phyloP scores from a whole-genome alignment of 2,888 invertebrate species.

The Ophion slaviceki region DNA sequence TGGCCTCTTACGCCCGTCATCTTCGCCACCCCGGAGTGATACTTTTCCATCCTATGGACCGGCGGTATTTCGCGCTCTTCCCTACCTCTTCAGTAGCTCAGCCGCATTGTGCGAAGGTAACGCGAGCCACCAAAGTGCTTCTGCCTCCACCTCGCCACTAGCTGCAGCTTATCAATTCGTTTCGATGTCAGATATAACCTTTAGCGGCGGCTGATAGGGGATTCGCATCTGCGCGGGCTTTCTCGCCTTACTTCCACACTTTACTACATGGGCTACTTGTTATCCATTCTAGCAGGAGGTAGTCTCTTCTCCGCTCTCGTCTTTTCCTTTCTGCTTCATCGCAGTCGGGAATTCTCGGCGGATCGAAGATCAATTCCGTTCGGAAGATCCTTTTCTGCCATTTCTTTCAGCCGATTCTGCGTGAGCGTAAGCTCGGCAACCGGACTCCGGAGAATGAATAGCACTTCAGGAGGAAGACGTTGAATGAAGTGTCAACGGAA shows the following conservation, averaged over 20 bases:
- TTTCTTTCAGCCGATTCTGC: neutral
- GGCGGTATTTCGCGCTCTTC: constrained; percentile 33
- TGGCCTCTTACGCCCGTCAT: constrained; percentile 21
- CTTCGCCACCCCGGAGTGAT: constrained; percentile 36
- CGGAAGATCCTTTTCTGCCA: neutral
- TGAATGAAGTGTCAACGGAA: neutral
- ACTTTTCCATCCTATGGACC: constrained; percentile 38
- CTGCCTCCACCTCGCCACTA: constrained; percentile 36
- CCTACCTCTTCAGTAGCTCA: constrained; percentile 30
- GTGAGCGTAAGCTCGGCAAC: neutral
- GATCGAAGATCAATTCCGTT: neutral
- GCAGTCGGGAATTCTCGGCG: neutral
- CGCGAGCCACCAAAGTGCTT: constrained; percentile 70
- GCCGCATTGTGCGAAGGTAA: constrained; percentile 64
- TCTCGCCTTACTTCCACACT: constrained; percentile 7
- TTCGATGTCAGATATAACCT: constrained; percentile 65
- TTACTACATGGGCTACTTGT: neutral
- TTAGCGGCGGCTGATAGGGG: constrained; percentile 39
- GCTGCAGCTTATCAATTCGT: constrained; percentile 70
- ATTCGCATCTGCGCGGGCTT: constrained; percentile 33
- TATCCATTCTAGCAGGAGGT: neutral
- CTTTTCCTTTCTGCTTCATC: neutral
- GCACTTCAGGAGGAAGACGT: neutral
- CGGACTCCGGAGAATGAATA: neutral
- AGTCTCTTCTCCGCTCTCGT: neutral